Conservation (phyloP, 2,797 vertebrate genomes). For the Neoniphon sammara region DNA sequence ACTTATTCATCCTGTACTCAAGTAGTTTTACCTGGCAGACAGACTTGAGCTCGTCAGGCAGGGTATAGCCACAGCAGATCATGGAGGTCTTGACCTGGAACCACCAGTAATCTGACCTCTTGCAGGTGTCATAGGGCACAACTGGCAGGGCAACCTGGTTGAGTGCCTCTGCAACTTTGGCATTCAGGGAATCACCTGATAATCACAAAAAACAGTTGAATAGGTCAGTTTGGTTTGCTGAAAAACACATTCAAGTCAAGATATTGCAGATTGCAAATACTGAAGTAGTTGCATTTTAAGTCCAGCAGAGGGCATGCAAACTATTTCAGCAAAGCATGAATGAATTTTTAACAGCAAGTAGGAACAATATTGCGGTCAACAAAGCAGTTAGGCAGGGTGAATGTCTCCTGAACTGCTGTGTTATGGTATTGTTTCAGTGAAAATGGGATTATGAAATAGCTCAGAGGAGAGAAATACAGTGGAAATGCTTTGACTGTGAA, state of each 20-base stretch:
- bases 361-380: background rate
- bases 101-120: conserved; percentile 86
- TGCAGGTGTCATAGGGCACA: conserved; percentile 81
- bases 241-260: background rate
- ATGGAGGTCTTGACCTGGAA: conserved; percentile 86
- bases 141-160: conserved; percentile 85
- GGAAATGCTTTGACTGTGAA: background rate
- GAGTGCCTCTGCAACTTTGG: conserved; percentile 79
- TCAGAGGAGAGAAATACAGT: background rate
- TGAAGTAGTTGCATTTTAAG: conserved; percentile 30
- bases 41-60: conserved; percentile 84
- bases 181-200: conserved; percentile 77
- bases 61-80: conserved; percentile 85
- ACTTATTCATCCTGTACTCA: background rate
- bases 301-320: conserved; percentile 68
- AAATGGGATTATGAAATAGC: background rate
- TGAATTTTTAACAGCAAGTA: background rate
- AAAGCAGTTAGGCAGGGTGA: background rate
- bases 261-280: background rate
- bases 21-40: conserved; percentile 81
- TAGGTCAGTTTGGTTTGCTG: background rate
- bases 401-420: background rate
- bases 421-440: background rate
- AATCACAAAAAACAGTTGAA: conserved; percentile 18
- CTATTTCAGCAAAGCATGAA: background rate